phyloP scores from a whole-genome alignment of 2,888 invertebrate species.

The Microchrysa polita region DNA sequence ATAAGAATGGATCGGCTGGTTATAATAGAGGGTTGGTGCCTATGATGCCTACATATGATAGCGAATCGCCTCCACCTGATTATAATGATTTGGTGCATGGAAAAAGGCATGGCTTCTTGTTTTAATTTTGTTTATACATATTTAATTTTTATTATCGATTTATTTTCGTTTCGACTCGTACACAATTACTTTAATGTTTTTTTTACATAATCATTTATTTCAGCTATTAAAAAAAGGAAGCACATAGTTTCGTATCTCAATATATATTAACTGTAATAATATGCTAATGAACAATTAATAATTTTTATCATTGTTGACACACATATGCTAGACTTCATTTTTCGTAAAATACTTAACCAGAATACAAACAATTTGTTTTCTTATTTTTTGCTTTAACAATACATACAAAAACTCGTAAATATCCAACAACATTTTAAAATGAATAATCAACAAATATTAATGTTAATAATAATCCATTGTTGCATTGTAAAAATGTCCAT shows the following conservation, averaged over 20 bases:
- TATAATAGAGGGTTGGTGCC: conserved; percentile 64
- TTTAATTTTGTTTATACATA: conserved; percentile 42
- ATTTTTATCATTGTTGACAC: conserved; percentile 10
- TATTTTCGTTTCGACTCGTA: conserved; percentile 8
- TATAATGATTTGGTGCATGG: conserved; percentile 66
- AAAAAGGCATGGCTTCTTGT: conserved; percentile 65
- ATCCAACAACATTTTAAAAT: neutral
- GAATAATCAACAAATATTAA: conserved; percentile 2
- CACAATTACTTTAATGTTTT: conserved; percentile 18
- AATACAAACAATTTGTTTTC: neutral
- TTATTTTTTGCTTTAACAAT: conserved; percentile 31
- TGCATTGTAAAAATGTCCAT: conserved; percentile 27
- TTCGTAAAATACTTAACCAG: neutral
- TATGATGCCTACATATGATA: conserved; percentile 54
- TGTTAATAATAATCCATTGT: neutral
- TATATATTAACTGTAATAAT: neutral
- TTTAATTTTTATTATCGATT: neutral
- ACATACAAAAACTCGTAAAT: conserved; percentile 15
- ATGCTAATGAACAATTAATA: neutral
- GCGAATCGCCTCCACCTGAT: conserved; percentile 64
- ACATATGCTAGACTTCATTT: neutral
- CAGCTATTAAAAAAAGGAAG: conserved; percentile 13
- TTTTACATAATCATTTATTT: conserved; percentile 22
- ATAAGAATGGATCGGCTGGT: conserved; percentile 61
- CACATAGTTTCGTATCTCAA: conserved; percentile 10